A percentile compares a stretch with the other conserved stretches of the same genome.
Evolutionary conservation across 2,888 invertebrate genomes (phyloP).

Genomic region (Plusia festucae): DNA sequence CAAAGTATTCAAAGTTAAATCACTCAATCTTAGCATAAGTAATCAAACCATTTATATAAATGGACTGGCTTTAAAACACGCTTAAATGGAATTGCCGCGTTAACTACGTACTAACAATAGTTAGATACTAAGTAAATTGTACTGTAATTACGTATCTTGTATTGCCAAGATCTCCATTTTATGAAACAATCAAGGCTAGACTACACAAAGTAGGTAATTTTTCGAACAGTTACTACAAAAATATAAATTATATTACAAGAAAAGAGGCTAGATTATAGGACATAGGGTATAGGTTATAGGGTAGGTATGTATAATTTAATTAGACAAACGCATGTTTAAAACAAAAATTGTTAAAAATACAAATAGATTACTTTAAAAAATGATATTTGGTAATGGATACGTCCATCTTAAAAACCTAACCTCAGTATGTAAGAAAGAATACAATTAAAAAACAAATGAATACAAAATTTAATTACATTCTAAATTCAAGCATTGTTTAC

Average conservation of each 20-base stretch:
- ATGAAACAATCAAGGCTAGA: background rate
- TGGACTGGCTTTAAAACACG: background rate
- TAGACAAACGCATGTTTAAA: no score
- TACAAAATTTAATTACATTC: background rate
- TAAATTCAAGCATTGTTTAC: background rate
- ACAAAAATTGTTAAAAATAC: no score
- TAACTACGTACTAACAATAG: background rate
- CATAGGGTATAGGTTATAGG: no score
- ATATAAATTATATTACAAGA: no score
- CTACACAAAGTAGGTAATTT: background rate
- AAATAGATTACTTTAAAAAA: no score
- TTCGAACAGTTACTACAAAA: background rate
- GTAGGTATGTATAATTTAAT: no score
- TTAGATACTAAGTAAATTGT: background rate
- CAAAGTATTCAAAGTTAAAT: no score
- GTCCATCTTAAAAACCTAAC: no score
- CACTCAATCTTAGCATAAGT: background rate
- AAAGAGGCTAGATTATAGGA: no score
- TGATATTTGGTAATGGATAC: no score
- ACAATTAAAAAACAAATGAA: background rate
- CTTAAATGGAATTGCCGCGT: background rate
- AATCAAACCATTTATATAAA: constrained; percentile 1
- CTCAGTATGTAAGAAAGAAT: background rate
- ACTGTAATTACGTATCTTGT: background rate
- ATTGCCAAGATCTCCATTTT: background rate